phyloP scores from a whole-genome alignment of 1,140 invertebrate genomes.

The Cardiocondyla obscurior region DNA sequence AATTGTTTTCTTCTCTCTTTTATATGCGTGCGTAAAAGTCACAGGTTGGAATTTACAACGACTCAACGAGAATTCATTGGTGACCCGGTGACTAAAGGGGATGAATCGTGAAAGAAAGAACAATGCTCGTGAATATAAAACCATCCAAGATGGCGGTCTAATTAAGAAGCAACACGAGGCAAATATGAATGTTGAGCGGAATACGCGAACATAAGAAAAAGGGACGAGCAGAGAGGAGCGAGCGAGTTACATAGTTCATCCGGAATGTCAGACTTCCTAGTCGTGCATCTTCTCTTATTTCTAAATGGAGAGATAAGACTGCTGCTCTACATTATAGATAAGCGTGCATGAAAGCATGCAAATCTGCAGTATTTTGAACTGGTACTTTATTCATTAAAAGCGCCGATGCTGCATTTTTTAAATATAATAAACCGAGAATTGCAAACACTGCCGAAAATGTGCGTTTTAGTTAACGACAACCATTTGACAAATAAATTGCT shows the following conservation, averaged over 20 bases:
- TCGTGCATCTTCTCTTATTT: slow-evolving; percentile 34
- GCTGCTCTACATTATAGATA: slow-evolving; percentile 28
- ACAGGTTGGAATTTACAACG: background rate
- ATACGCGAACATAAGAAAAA: slow-evolving; percentile 34
- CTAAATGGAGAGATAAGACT: background rate
- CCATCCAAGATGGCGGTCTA: slow-evolving; percentile 70
- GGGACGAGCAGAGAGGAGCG: slow-evolving; percentile 18
- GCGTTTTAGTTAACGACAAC: background rate
- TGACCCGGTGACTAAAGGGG: slow-evolving; percentile 37
- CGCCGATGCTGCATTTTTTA: background rate
- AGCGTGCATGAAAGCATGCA: background rate
- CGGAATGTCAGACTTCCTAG: slow-evolving; percentile 40
- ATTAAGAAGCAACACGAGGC: slow-evolving; percentile 73
- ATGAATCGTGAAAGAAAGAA: slow-evolving; percentile 56
- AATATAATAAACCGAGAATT: background rate
- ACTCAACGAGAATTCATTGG: slow-evolving; percentile 22
- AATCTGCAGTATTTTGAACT: background rate
- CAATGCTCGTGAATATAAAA: slow-evolving; percentile 68
- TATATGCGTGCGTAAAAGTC: background rate
- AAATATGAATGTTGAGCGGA: slow-evolving; percentile 71
- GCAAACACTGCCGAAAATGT: background rate
- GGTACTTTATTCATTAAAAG: background rate
- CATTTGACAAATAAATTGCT: background rate
- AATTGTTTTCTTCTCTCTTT: background rate
- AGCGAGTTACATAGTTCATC: slow-evolving; percentile 19